Base-by-base conservation (phyloP, 2,797 vertebrate genomes). In the Uromys caudimaculatus region DNA sequence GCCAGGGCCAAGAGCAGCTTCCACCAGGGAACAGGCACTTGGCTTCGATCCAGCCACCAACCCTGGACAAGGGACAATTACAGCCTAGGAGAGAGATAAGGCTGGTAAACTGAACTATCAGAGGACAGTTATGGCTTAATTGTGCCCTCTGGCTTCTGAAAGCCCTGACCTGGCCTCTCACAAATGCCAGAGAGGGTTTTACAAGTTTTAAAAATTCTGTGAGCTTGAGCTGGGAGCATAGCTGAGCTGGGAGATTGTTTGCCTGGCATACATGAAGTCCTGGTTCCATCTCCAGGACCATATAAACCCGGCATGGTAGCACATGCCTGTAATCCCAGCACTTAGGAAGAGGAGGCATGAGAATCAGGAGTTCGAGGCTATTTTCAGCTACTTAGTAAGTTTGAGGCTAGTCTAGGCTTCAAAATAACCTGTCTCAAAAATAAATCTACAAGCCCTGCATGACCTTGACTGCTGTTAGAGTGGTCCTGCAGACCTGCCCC, bases 131-230 rank as follows among this genome's bases (percentile, higher is more conserved):
- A 79, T 2, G 71, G 27, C 67, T 75, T 73, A 50, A 87, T 69
- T 93, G 58, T 94, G 67, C 41, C 58, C 69, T 93, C 81, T 86
- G 81, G 73, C 75, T 52, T 90, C n/a, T 58, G 17, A 38, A 14
- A 60, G 27, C 67, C 2, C 4, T 38, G 47, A 90, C 54, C 27
- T 44, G 44, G 24, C 41, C 82, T 87, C 54, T 86, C 35, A 44
- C 32, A 47, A 50, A 19, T 60, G 64, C 67, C 24, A 52, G 23
- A 1, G 7, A 4, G 64, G 64, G 14, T 58, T 12, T 78, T 24
- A 8, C 27, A 79, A n/a, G 71, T 64, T 35, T 85, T 79, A 50
- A 47, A 82, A 84, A 41, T 41, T 41, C 41, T 21, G 16, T 47
- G n/a, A 6, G 44, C 16, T 89, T 76, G 54, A 44, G 12, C 71